phyloP scores from a whole-genome alignment of 1,140 invertebrate genomes.

The Drosophila nebulosa region DNA sequence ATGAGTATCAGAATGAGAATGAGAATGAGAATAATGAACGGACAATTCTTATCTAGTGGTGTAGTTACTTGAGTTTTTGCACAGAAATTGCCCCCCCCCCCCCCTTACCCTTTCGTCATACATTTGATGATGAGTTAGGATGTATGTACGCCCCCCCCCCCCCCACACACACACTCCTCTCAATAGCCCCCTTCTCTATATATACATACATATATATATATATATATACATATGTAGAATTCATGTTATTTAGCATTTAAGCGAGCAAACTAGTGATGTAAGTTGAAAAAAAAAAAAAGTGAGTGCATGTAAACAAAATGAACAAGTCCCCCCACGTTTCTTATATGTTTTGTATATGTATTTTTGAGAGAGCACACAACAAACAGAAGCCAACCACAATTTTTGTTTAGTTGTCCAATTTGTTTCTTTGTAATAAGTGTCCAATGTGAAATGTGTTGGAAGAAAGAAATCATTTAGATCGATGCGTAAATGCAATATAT shows the following conservation, averaged over 20 bases:
- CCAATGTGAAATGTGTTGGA: neutral
- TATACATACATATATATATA: constrained; percentile 14
- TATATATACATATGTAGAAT: constrained; percentile 19
- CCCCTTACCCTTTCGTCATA: too few relatives aligned
- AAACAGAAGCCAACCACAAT: neutral
- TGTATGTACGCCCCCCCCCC: neutral
- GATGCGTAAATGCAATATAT: neutral
- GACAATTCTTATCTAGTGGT: neutral
- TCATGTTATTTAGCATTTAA: constrained; percentile 70
- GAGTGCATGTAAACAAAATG: neutral
- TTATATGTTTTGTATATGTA: constrained; percentile 1
- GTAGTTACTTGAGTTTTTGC: neutral
- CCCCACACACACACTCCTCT: too few relatives aligned
- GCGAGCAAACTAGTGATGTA: constrained; percentile 44
- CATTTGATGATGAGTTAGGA: too few relatives aligned
- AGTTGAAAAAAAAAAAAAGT: constrained; percentile 3
- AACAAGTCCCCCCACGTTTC: neutral
- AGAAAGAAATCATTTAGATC: constrained; percentile 13
- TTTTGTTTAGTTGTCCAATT: constrained; percentile 11
- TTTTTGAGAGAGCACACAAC: neutral
- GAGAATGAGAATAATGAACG: constrained; percentile 24
- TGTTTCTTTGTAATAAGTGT: constrained; percentile 6
- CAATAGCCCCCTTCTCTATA: neutral
- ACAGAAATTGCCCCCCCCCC: neutral
- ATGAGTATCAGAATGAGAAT: constrained; percentile 18